A percentile compares a stretch with the other conserved stretches of the same genome.
These are phyloP conservation scores for Tauraco erythrolophus DNA, from an alignment of 2,113 vertebrate species.

Conservation along the genomic window DNA sequence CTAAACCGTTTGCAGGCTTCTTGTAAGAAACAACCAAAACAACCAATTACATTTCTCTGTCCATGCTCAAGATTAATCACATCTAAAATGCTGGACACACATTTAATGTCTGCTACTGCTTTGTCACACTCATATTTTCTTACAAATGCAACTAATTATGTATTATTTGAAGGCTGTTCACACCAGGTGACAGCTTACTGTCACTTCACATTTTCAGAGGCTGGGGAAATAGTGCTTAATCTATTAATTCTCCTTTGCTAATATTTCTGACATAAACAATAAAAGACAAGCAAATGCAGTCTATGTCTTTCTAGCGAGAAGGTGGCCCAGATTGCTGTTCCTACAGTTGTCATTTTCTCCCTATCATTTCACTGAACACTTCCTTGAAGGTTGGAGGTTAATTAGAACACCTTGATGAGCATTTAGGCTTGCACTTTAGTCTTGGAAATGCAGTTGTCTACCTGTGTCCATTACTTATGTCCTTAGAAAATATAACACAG, in stretches of 20 bases:
- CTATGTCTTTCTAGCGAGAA: neutral
- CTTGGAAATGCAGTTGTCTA: neutral
- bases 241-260: neutral
- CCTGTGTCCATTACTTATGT: neutral
- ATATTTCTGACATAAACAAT: neutral
- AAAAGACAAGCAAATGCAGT: neutral
- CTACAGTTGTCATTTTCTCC: neutral
- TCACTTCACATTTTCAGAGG: neutral
- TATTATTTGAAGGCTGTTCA: neutral
- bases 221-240: neutral
- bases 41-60: neutral
- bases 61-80: neutral
- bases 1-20: neutral
- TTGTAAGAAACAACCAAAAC: neutral
- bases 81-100: neutral
- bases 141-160: neutral
- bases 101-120: neutral
- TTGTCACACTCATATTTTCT: neutral
- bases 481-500: neutral
- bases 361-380: neutral
- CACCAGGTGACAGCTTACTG: neutral
- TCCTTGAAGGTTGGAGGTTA: neutral
- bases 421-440: neutral
- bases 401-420: neutral
- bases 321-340: neutral